Conservation (phyloP, 2,797 vertebrate genomes). For the Alosa sapidissima region DNA sequence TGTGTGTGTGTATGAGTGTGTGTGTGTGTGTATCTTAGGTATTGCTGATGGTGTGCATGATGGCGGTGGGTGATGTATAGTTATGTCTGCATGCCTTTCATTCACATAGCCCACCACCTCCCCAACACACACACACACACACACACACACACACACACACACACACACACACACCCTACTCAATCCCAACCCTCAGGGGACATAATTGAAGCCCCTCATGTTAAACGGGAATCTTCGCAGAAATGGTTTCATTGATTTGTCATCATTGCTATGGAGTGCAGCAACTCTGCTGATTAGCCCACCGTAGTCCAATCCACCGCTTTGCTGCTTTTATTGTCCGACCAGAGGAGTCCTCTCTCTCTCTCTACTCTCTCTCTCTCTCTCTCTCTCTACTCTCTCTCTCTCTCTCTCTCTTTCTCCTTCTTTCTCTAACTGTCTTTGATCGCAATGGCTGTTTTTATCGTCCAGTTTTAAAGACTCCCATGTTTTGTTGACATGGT, state of each 20-base stretch:
- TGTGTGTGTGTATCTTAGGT: neutral
- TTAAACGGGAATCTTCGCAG: conserved; percentile 48
- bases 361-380: neutral
- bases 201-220: conserved; percentile 19
- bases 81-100: conserved; percentile 6
- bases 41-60: neutral
- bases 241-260: conserved; percentile 70
- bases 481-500: conserved; percentile 62
- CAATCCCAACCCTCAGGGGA: conserved; percentile 14
- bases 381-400: neutral
- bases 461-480: conserved; percentile 60
- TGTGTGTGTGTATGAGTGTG: neutral
- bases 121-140: conserved; percentile 51
- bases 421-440: neutral
- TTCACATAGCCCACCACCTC: neutral
- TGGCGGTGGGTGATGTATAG: neutral
- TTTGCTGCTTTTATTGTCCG: conserved; percentile 38
- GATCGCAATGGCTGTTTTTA: conserved; percentile 67
- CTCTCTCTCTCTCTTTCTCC: conserved; percentile 6
- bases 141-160: conserved; percentile 6
- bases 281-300: conserved; percentile 30
- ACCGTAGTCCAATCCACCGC: neutral
- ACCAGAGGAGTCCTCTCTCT: conserved; percentile 5
- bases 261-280: conserved; percentile 47
- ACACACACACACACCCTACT: neutral